Conservation (phyloP, 2,113 vertebrate genomes). For the Notiomystis cincta region DNA sequence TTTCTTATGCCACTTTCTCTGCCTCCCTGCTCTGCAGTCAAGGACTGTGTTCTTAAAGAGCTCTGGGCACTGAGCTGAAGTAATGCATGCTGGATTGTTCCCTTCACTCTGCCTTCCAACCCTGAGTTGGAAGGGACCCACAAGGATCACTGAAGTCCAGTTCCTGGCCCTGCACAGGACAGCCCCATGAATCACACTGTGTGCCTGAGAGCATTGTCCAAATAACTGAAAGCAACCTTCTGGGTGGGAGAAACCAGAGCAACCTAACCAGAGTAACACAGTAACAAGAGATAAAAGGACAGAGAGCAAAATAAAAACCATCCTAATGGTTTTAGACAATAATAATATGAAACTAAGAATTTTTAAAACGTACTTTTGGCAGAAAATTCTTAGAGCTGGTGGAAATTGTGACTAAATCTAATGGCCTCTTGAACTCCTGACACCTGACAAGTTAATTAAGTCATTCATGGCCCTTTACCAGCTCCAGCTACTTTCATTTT, state of each 20-base stretch:
- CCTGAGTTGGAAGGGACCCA: not conserved
- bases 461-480: not conserved
- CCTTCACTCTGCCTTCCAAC: not conserved
- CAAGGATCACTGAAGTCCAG: not conserved
- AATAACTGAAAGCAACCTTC: not conserved
- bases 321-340: not conserved
- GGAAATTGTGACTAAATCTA: not conserved
- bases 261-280: not conserved
- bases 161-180: not conserved
- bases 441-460: not conserved
- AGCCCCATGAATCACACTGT: not conserved
- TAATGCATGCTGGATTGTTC: not conserved
- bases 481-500: not conserved
- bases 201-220: not conserved
- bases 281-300: not conserved
- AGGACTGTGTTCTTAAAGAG: not conserved
- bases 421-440: not conserved
- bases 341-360: not conserved
- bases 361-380: not conserved
- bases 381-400: not conserved
- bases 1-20: not conserved
- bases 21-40: not conserved
- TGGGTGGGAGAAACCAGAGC: not conserved
- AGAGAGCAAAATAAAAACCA: not conserved
- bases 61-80: not conserved